Evolutionary conservation across 2,888 invertebrate species (phyloP).

Genomic region (Heliconius hortense): DNA sequence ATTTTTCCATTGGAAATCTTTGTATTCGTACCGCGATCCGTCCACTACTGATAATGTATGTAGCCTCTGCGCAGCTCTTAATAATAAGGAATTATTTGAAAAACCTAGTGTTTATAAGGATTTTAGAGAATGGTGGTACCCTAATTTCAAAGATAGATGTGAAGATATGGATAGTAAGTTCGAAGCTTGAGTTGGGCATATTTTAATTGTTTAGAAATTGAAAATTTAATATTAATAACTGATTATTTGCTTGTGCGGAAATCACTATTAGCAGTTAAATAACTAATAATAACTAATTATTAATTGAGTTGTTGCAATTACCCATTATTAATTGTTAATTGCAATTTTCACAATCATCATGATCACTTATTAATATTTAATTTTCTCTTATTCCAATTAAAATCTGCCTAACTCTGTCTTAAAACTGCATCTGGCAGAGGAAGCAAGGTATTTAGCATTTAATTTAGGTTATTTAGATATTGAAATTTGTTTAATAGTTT

Average conservation of each 20-base stretch:
- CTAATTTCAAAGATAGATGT: slow-evolving; percentile 48
- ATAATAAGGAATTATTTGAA: slow-evolving; percentile 49
- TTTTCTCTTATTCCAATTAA: not conserved
- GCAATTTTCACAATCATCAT: not conserved
- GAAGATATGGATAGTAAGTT: slow-evolving; percentile 1
- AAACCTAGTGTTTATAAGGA: slow-evolving; percentile 50
- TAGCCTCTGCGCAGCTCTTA: slow-evolving; percentile 59
- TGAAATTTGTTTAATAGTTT: not conserved
- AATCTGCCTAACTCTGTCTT: not conserved
- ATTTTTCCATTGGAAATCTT: slow-evolving; percentile 61
- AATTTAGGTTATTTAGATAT: not conserved
- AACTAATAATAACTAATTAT: no score
- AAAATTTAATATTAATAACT: not conserved
- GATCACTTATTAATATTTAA: not conserved
- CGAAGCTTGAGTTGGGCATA: not conserved
- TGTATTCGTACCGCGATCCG: slow-evolving; percentile 56
- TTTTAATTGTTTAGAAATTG: not conserved
- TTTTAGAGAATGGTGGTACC: slow-evolving; percentile 66
- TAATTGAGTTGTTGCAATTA: no score
- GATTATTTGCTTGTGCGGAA: not conserved
- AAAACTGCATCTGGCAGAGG: not conserved
- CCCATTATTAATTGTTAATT: not conserved
- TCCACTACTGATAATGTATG: slow-evolving; percentile 56
- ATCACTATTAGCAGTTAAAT: no score
- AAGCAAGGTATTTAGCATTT: slow-evolving; percentile 6